Percentiles rank a stretch among this genome's conserved stretches.
These are phyloP conservation scores for Aphodius granarius DNA, from an alignment of 2,888 invertebrate species.

Conservation along the genomic window DNA sequence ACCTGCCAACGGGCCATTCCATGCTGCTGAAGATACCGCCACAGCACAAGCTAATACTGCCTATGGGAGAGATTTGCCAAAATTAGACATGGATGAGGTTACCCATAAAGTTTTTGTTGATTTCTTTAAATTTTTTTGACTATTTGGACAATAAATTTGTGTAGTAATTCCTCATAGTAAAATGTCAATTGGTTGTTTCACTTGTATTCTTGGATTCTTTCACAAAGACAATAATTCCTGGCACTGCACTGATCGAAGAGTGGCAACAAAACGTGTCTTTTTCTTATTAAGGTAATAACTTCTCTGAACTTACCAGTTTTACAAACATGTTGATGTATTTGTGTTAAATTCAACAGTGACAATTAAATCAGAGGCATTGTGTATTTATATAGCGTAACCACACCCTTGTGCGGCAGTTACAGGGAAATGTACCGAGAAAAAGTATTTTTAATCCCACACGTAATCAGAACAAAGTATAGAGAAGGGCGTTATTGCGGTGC, in stretches of 20 bases:
- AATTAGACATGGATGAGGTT: neutral
- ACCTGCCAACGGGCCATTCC: conserved; percentile 52
- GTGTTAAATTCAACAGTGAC: conserved; percentile 46
- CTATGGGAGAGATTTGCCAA: conserved; percentile 34
- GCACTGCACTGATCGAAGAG: neutral
- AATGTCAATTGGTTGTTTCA: neutral
- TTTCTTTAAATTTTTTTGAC: neutral
- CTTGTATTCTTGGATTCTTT: neutral
- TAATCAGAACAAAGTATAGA: conserved; percentile 37
- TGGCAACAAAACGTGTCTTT: no score
- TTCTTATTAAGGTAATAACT: no score
- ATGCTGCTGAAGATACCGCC: conserved; percentile 46
- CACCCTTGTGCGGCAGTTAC: conserved; percentile 48
- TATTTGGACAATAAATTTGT: conserved; percentile 1
- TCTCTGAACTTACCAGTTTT: conserved; percentile 51
- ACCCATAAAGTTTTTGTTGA: neutral
- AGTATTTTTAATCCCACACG: conserved; percentile 48
- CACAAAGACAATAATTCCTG: neutral
- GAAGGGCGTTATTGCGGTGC: conserved; percentile 22
- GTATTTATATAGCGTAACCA: conserved; percentile 48
- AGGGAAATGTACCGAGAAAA: conserved; percentile 49
- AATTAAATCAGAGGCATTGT: conserved; percentile 45
- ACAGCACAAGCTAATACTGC: conserved; percentile 48
- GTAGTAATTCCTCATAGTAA: neutral
- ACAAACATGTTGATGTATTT: conserved; percentile 51